phyloP scores from a whole-genome alignment of 1,140 invertebrate species.

The Macrotrachela quadricornifera region DNA sequence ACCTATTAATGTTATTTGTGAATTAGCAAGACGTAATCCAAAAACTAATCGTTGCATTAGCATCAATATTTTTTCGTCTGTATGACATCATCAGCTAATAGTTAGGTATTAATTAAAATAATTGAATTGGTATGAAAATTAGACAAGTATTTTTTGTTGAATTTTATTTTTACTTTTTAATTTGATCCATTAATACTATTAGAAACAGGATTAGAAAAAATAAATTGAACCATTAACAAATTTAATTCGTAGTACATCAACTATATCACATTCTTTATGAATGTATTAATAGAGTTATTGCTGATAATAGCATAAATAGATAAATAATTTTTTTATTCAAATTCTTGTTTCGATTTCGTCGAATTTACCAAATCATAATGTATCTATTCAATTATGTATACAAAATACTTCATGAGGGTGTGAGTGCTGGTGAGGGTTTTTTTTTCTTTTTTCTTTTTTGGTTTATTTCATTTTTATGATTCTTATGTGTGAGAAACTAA shows the following conservation, averaged over 20 bases:
- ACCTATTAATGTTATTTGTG: slow-evolving; percentile 97
- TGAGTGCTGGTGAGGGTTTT: too few species aligned
- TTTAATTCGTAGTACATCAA: slow-evolving; percentile 98
- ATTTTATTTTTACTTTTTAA: slow-evolving; percentile 40
- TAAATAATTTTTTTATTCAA: background rate
- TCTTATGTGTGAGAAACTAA: too few species aligned
- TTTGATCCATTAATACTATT: slow-evolving; percentile 98
- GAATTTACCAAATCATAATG: background rate
- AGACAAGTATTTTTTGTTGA: background rate
- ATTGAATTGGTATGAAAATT: slow-evolving; percentile 58
- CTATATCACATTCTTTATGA: slow-evolving; percentile 98
- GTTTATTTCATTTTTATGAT: too few species aligned
- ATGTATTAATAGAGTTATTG: slow-evolving; percentile 98
- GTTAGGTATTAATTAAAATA: slow-evolving; percentile 99
- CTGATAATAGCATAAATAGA: slow-evolving; percentile 35
- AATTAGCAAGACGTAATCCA: slow-evolving; percentile 93
- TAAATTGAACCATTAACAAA: slow-evolving; percentile 99
- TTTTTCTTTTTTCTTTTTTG: too few species aligned
- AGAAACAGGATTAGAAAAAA: slow-evolving; percentile 99
- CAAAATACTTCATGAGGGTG: too few species aligned
- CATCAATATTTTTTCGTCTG: slow-evolving; percentile 92
- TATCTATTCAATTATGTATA: slow-evolving; percentile 1
- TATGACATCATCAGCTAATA: slow-evolving; percentile 99
- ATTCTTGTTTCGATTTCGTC: slow-evolving; percentile 6
- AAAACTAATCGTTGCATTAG: slow-evolving; percentile 96